phyloP scores from a whole-genome alignment of 2,888 invertebrate species.

The Gastrophysa polygoni region DNA sequence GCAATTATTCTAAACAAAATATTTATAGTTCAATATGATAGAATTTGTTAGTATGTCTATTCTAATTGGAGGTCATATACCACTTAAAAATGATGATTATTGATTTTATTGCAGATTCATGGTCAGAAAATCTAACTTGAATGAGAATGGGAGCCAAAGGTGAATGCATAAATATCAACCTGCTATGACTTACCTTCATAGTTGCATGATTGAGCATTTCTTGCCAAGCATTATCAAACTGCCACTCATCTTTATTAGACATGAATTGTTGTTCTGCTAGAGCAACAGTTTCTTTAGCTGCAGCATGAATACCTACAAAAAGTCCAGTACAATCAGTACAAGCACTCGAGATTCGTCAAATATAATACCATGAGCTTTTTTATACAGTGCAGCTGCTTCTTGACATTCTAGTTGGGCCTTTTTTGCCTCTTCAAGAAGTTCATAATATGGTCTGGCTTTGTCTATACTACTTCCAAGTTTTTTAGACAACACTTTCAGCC shows the following conservation, averaged over 20 bases:
- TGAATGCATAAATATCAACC: background rate
- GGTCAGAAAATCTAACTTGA: background rate
- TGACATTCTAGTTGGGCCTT: slow-evolving; percentile 85
- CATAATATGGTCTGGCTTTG: slow-evolving; percentile 89
- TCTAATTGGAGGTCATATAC: background rate
- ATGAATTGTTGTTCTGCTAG: slow-evolving; percentile 84
- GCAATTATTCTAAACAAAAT: no score
- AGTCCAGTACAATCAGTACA: background rate
- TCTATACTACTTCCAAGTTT: slow-evolving; percentile 87
- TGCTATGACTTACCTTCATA: slow-evolving; percentile 69
- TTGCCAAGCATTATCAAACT: slow-evolving; percentile 96
- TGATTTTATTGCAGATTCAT: background rate
- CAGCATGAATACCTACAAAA: slow-evolving; percentile 79
- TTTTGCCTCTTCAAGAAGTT: slow-evolving; percentile 77
- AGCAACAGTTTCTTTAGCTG: slow-evolving; percentile 92
- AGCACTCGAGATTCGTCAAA: background rate
- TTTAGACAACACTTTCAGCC: slow-evolving; percentile 79
- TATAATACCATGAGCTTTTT: slow-evolving; percentile 78
- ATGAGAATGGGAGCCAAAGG: background rate
- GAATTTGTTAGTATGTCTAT: background rate
- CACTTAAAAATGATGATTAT: background rate
- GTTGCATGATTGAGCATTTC: slow-evolving; percentile 97
- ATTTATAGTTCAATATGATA: background rate
- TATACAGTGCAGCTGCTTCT: slow-evolving; percentile 87
- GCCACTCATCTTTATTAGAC: slow-evolving; percentile 79